Base-by-base conservation (phyloP, 2,888 invertebrate species). In the Tetragonula carbonaria region DNA sequence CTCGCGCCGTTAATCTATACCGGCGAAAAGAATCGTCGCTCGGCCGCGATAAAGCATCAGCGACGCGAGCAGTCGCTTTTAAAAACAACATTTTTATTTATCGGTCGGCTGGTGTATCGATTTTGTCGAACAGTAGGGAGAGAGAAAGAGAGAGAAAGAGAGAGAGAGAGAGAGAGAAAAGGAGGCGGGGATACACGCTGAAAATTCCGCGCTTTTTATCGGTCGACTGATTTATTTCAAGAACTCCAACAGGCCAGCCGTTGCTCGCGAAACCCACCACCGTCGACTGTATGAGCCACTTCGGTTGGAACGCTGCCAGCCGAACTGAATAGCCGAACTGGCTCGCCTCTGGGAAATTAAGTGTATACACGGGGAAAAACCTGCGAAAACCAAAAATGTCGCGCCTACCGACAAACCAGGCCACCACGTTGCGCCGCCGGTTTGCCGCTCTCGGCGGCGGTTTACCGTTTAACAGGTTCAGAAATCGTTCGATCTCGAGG, bases 261-360 rank as follows among this genome's bases (percentile, higher is more conserved):
- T 63, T 2, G 11, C 8, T 11, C 0, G 6, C 50, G 11, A 45
- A 45, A 45, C 45, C 68, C 14, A 11, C 28, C 33, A 21, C 11
- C 65, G 70, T n/a, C 53, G 14, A 65, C 78, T 82, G 65, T 74
- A 79, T 72, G 66, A 65, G 74, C 80, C 78, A 71, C 76, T 84
- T 75, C 76, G 72, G 81, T 79, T 87, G 86, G 86, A 87, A 50
- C 51, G 53, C 14, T 78, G 88, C 86, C 86, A 87, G 74, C 65
- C 74, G 81, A 79, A 81, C 85, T 78, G 81, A 81, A 87, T 85
- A 81, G 75, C 65, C 68, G 67, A 55, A 45, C 45, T 67, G 76
- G 76, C 75, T 84, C 81, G 88, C 88, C 86, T 87, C 86, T 87
- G 88, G 88, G 86, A 87, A 87, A 87, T 87, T 87, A 87, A 87